Evolutionary conservation across 2,797 vertebrate genomes (phyloP), one percentile per base, ranked within the genome.

Genomic region (Acanthis flammea): DNA sequence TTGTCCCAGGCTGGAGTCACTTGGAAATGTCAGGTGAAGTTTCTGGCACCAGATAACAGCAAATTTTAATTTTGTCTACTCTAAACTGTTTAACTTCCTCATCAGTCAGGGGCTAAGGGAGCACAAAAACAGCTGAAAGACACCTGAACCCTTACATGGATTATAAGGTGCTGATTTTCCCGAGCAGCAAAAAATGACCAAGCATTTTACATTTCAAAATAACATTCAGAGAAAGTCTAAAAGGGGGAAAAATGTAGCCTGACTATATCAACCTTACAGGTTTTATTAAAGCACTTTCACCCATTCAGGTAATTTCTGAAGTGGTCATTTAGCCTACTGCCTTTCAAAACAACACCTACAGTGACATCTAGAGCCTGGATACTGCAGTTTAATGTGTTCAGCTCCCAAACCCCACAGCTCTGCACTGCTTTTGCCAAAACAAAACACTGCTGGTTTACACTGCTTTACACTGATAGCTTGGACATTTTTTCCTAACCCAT

Each of bases 291-390:
- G 45, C 27, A 44, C 27, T 62, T 66, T 53, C 30, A 67, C 8
- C 7, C 45, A 54, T 25, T 74, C 45, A 57, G 15, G 24, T 45
- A 35, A 73, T 62, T 66, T 66, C 28, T n/a, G 37, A 88, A 61
- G 28, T 7, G 25, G 57, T 71, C 35, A 61, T 73, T 94, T 63
- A 63, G 33, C 12, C 28, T 67, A 50, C 12, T 72, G 68, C 31
- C 50, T 75, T 86, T 70, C 68, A 94, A 93, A 93, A 77, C 78
- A 80, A 53, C 51, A 76, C 21, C 89, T 89, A 88, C 54, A 96
- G 94, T 96, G 96, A 96, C 94, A 95, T 85, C 94, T 96, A 96
- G 72, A 97, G 94, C 61, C 76, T 58, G 51, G 44, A 92, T 48
- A 58, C 0, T 81, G 92, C 61, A 95, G 19, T 53, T 82, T 50